These are phyloP conservation scores for Carcinoscorpius rotundicauda DNA, from an alignment of 1,140 invertebrate species.

Conservation along the genomic window DNA sequence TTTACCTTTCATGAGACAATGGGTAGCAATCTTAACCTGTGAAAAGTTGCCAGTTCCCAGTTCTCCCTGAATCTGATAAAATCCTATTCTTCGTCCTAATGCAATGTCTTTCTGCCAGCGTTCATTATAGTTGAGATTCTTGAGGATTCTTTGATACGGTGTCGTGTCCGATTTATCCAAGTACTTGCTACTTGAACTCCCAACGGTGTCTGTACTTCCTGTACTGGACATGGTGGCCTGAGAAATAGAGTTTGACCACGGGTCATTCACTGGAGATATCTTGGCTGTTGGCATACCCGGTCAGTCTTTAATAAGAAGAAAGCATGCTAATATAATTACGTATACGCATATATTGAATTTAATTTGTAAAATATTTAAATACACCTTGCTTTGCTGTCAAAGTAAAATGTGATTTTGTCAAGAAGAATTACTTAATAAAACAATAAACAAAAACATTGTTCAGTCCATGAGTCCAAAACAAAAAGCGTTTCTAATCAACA, in stretches of 20 bases:
- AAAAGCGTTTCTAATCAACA: no score
- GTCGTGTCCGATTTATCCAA: not conserved
- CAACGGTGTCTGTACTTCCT: not conserved
- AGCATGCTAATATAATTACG: no score
- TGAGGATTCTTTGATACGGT: slow-evolving; percentile 13
- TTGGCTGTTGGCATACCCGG: not conserved
- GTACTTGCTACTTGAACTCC: not conserved
- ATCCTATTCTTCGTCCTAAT: slow-evolving; percentile 50
- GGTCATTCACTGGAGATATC: not conserved
- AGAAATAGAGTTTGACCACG: not conserved
- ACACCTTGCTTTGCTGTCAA: no score
- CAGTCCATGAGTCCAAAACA: no score
- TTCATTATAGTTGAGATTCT: slow-evolving; percentile 34
- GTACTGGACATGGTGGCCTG: slow-evolving; percentile 1
- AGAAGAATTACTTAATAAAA: no score
- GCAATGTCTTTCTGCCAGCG: slow-evolving; percentile 46
- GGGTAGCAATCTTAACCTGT: slow-evolving; percentile 71
- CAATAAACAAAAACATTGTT: no score
- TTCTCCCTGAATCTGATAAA: slow-evolving; percentile 54
- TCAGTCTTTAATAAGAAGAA: no score
- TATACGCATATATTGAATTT: no score
- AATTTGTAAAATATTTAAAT: no score
- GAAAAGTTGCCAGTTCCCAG: slow-evolving; percentile 79
- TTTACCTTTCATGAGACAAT: slow-evolving; percentile 68
- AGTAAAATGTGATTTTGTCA: no score